These are phyloP conservation scores for silkworm (Bombyx mori) DNA, from an alignment of 1,140 invertebrate genomes.

Conservation along the genomic window ASM3026992v2 NC_085125.1:14647501-14648000, in stretches of 20 bases:
- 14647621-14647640: neutral
- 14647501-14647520: neutral
- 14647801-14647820: neutral
- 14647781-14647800: neutral
- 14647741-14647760: neutral
- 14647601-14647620: neutral
- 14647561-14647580: constrained; percentile 2
- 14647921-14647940: neutral
- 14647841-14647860: neutral
- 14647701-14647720: neutral
- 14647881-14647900: neutral
- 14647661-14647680: constrained; percentile 2
- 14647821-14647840: neutral
- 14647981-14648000: neutral
- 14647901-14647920: neutral
- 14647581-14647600: neutral
- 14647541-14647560: neutral
- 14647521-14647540: neutral
- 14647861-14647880: neutral
- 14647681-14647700: neutral
- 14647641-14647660: neutral
- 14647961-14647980: neutral
- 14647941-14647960: neutral
- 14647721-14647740: neutral
- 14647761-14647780: neutral